phyloP scores from a whole-genome alignment of 2,113 vertebrate genomes.

The Amphilophus citrinellus region DNA sequence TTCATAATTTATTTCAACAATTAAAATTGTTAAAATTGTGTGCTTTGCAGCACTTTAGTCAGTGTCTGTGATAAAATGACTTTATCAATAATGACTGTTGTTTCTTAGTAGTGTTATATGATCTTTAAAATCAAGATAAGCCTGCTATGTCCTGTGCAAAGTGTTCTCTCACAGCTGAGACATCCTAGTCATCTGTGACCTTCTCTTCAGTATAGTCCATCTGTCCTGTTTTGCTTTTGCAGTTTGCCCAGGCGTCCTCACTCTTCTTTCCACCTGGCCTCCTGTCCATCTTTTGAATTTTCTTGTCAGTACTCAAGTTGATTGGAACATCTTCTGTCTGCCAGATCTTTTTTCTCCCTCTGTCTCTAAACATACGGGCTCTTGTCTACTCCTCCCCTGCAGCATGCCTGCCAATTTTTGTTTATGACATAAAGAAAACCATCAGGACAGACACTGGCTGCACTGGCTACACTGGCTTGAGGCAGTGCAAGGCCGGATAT shows the following conservation, averaged over 20 bases:
- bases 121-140: constrained; percentile 25
- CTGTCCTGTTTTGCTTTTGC: background rate
- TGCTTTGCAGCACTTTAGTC: background rate
- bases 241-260: background rate
- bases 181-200: constrained; percentile 27
- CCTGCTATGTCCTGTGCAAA: constrained; percentile 8
- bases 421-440: constrained; percentile 3
- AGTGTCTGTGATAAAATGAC: background rate
- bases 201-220: background rate
- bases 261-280: background rate
- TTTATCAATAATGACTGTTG: background rate
- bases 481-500: background rate
- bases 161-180: constrained; percentile 15
- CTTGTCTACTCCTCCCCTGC: background rate
- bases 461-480: background rate
- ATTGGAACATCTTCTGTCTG: background rate
- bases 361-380: background rate
- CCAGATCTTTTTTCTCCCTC: background rate
- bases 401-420: background rate
- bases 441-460: background rate
- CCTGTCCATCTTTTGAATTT: background rate
- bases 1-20: too few species aligned
- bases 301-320: background rate
- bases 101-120: constrained; percentile 14
- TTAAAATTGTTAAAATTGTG: background rate